These are phyloP conservation scores for Apogon hyalosoma DNA, from an alignment of 2,797 vertebrate genomes.

Conservation along the genomic window DNA sequence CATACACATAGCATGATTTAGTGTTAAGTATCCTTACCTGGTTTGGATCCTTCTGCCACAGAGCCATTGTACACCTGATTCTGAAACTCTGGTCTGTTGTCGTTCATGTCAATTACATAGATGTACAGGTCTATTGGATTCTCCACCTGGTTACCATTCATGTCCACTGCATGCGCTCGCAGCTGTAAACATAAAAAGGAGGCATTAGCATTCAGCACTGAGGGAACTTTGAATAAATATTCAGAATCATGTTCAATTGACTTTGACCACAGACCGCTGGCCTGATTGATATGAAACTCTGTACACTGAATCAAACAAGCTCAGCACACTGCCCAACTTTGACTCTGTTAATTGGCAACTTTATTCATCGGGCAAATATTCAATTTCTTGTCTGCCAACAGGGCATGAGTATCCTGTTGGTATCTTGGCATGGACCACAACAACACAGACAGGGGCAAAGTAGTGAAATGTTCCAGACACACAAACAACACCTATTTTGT, in stretches of 20 bases:
- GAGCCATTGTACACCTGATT: slow-evolving; percentile 98
- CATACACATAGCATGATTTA: too few species aligned
- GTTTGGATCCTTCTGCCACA: slow-evolving; percentile 96
- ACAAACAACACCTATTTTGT: slow-evolving; percentile 73
- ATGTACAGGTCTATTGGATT: slow-evolving; percentile 98
- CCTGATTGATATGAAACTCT: slow-evolving; percentile 39
- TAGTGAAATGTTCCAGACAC: slow-evolving; percentile 64
- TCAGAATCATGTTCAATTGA: slow-evolving; percentile 11
- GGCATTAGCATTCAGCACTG: slow-evolving; percentile 4
- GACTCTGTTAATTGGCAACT: slow-evolving; percentile 67
- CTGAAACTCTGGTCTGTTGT: slow-evolving; percentile 96
- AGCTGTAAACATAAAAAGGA: slow-evolving; percentile 81
- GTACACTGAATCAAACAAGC: slow-evolving; percentile 14
- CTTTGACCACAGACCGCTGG: slow-evolving; percentile 15
- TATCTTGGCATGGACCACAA: slow-evolving; percentile 48
- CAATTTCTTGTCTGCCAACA: slow-evolving; percentile 49
- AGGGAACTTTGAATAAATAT: slow-evolving; percentile 17
- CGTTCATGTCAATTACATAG: slow-evolving; percentile 99
- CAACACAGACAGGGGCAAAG: slow-evolving; percentile 55
- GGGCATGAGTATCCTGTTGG: slow-evolving; percentile 57
- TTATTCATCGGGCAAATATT: slow-evolving; percentile 58
- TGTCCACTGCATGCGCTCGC: slow-evolving; percentile 95
- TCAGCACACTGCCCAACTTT: slow-evolving; percentile 42
- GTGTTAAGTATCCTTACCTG: slow-evolving; percentile 83
- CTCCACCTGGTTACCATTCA: slow-evolving; percentile 99